Percentiles rank a stretch among this genome's conserved stretches.
Evolutionary conservation across 1,140 invertebrate genomes (phyloP).

Genomic region (Diploscapter pachys): DNA sequence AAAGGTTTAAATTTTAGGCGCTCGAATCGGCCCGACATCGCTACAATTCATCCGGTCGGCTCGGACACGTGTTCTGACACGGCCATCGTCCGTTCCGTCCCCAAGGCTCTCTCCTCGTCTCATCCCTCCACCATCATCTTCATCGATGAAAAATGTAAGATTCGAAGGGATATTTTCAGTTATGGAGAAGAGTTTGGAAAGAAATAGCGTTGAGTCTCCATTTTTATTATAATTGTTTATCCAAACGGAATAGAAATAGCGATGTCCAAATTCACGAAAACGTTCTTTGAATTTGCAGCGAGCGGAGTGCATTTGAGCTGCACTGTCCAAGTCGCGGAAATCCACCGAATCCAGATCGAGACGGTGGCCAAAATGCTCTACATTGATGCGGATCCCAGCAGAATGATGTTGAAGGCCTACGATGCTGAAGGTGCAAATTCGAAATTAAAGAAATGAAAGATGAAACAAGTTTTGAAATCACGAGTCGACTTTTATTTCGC

Average conservation of each 20-base stretch:
- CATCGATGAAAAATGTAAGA: slow-evolving; percentile 74
- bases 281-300: slow-evolving; percentile 48
- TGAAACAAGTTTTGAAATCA: too few species aligned
- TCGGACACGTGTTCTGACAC: slow-evolving; percentile 72
- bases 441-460: too few species aligned
- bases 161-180: too few species aligned
- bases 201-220: too few species aligned
- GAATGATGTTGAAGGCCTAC: slow-evolving; percentile 82
- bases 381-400: slow-evolving; percentile 91
- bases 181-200: too few species aligned
- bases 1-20: slow-evolving; percentile 61
- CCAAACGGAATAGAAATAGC: too few species aligned
- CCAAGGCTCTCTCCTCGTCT: slow-evolving; percentile 64
- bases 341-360: slow-evolving; percentile 75
- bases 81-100: slow-evolving; percentile 73
- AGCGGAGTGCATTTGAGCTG: slow-evolving; percentile 77
- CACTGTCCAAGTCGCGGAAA: slow-evolving; percentile 87
- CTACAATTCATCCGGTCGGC: slow-evolving; percentile 72
- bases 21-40: slow-evolving; percentile 75
- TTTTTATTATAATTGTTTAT: too few species aligned
- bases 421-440: slow-evolving; percentile 75
- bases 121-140: slow-evolving; percentile 72
- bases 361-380: slow-evolving; percentile 87
- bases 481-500: too few species aligned
- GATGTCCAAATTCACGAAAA: too few species aligned